These are phyloP conservation scores for Sylvia borin DNA, from an alignment of 2,797 vertebrate genomes.

Conservation along the genomic window DNA sequence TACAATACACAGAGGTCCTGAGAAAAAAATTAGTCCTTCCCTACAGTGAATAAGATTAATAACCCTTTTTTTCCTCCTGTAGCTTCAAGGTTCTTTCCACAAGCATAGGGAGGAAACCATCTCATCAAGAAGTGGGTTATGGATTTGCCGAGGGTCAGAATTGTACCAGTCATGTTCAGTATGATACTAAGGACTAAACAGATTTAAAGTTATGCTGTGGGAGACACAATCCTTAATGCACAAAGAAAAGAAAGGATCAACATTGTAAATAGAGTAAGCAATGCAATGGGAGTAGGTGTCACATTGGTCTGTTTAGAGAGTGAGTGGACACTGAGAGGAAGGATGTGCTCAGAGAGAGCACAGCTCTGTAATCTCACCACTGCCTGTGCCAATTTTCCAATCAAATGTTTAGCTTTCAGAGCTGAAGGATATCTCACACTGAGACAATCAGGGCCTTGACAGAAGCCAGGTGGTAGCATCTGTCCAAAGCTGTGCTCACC, in stretches of 20 bases:
- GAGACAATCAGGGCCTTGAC: not conserved
- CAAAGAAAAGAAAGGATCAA: not conserved
- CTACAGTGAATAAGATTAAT: not conserved
- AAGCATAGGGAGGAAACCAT: not conserved
- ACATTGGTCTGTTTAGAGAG: not conserved
- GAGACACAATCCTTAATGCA: not conserved
- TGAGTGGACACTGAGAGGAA: not conserved
- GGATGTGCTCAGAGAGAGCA: not conserved
- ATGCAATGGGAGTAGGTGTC: not conserved
- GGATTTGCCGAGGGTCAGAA: not conserved
- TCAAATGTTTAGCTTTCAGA: not conserved
- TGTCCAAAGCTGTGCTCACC: not conserved
- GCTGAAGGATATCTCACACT: not conserved
- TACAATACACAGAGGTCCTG: not conserved
- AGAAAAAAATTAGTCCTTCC: not conserved
- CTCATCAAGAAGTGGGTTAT: not conserved
- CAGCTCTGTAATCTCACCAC: not conserved
- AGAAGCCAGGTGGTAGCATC: not conserved
- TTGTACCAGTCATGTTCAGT: accelerated
- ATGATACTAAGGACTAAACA: not conserved
- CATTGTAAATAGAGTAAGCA: not conserved
- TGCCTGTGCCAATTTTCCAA: not conserved
- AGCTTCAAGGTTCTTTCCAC: not conserved
- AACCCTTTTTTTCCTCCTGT: accelerated
- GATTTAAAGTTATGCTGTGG: not conserved